Evolutionary conservation across 2,888 invertebrate genomes (phyloP).

Genomic region (Gymnocheta viridis): DNA sequence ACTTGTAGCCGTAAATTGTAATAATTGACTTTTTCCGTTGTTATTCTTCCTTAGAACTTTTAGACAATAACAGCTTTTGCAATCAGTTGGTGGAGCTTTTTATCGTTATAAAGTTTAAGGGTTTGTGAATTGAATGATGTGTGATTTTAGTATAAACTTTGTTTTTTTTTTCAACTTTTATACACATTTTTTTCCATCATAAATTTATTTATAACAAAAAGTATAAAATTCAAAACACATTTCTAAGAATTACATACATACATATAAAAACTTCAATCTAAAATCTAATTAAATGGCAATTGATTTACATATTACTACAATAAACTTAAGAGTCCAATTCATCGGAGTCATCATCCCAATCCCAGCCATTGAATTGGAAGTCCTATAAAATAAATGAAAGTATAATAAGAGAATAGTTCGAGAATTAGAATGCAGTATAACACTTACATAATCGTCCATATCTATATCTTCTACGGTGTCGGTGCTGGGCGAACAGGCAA

Average conservation of each 20-base stretch:
- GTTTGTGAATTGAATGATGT: not conserved
- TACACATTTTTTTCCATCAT: not conserved
- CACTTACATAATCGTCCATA: slow-evolving; percentile 78
- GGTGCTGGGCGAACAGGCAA: slow-evolving; percentile 86
- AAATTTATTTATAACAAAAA: slow-evolving; percentile 65
- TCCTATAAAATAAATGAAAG: slow-evolving; percentile 73
- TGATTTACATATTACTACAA: slow-evolving; percentile 30
- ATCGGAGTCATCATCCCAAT: slow-evolving; percentile 77
- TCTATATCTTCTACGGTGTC: slow-evolving; percentile 74
- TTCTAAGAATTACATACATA: slow-evolving; percentile 20
- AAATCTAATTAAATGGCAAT: slow-evolving; percentile 42
- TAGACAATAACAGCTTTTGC: not conserved
- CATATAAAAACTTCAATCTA: slow-evolving; percentile 52
- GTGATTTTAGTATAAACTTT: not conserved
- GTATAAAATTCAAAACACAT: slow-evolving; percentile 59
- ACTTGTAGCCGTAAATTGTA: not conserved
- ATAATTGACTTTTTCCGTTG: not conserved
- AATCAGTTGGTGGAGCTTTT: not conserved
- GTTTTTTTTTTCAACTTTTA: not conserved
- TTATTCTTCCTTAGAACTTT: not conserved
- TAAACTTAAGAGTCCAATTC: slow-evolving; percentile 72
- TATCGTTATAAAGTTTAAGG: not conserved
- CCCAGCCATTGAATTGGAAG: slow-evolving; percentile 77
- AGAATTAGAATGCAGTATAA: not conserved
- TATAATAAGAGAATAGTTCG: not conserved